These are phyloP conservation scores for Aleiodes testaceus DNA, from an alignment of 2,888 invertebrate species.

Conservation along the genomic window DNA sequence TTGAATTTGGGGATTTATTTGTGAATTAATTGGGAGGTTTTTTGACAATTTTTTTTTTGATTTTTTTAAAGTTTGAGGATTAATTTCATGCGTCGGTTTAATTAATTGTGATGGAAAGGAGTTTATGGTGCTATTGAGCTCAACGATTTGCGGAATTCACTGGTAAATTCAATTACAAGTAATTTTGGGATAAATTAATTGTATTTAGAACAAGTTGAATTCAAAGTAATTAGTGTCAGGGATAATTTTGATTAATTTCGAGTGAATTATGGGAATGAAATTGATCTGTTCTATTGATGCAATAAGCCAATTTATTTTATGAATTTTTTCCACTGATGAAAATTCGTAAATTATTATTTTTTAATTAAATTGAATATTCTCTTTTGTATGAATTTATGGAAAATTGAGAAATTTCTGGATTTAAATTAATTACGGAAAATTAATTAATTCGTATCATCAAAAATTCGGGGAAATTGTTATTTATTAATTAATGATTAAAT, in stretches of 20 bases:
- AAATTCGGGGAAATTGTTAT: no score
- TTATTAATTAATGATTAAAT: no score
- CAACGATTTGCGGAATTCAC: constrained; percentile 4
- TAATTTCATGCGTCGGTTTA: background rate
- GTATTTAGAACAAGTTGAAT: constrained; percentile 1
- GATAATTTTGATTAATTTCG: constrained; percentile 11
- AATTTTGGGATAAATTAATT: constrained; percentile 12
- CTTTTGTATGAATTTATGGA: background rate
- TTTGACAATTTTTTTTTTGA: no score
- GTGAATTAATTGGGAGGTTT: no score
- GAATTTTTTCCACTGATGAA: no score
- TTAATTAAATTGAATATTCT: background rate
- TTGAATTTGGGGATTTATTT: background rate
- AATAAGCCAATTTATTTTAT: no score
- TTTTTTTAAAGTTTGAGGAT: no score
- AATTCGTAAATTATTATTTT: background rate
- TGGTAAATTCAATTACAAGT: constrained; percentile 9
- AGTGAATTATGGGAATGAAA: background rate
- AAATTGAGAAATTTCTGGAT: background rate
- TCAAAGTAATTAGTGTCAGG: constrained; percentile 9
- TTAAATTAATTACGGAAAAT: no score
- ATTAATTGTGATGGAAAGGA: background rate
- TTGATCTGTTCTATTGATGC: constrained; percentile 2
- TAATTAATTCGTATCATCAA: no score
- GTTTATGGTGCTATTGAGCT: background rate